Evolutionary conservation across 2,797 vertebrate species (phyloP), one percentile per base, ranked within the genome.

Genomic region (Ara ararauna): DNA sequence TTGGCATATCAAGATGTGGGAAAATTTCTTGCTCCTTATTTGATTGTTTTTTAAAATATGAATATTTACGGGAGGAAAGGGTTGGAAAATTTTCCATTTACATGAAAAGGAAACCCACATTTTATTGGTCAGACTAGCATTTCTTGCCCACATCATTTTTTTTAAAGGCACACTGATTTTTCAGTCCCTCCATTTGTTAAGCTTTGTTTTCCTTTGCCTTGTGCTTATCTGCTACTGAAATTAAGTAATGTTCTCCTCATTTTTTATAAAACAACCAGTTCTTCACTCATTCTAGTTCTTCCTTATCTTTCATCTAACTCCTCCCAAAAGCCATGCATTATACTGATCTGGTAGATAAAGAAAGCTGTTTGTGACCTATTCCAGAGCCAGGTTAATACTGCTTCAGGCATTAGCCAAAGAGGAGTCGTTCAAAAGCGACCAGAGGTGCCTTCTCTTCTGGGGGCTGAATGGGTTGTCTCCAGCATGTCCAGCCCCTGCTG

Each of bases 371-470:
- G 56, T 85, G 89, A 90, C 72, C 62, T 95, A 4, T 90, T 96
- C 82, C 67, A 85, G 90, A 91, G 87, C 85, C 93, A 92, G 76
- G 68, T 92, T 90, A 91, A 54, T 85, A 96, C 60, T 97, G 77
- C 89, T 95, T 95, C 94, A 94, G 97, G 95, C 96, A 87, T 96
- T 97, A 96, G 96, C 97, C 97, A 97, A 97, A 97, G 97, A 97
- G 93, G 96, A 97, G 93, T 97, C 53, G 92, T 94, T 96, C 91
- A 87, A 45, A 85, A 96, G 92, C 78, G 92, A 97, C 96, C 96
- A 94, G 95, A 96, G 97, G 97, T 97, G 97, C 97, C 97, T 97
- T 97, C 96, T 96, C 95, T 96, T 97, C 95, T 87, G 73, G 96
- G 90, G 96, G 88, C 95, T 95, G 94, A 94, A 53, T 94, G 58